Percentiles rank a stretch among this genome's conserved stretches.
These are phyloP conservation scores for Budorcas taxicolor DNA, from an alignment of 2,113 vertebrate species.

Conservation along the genomic window DNA sequence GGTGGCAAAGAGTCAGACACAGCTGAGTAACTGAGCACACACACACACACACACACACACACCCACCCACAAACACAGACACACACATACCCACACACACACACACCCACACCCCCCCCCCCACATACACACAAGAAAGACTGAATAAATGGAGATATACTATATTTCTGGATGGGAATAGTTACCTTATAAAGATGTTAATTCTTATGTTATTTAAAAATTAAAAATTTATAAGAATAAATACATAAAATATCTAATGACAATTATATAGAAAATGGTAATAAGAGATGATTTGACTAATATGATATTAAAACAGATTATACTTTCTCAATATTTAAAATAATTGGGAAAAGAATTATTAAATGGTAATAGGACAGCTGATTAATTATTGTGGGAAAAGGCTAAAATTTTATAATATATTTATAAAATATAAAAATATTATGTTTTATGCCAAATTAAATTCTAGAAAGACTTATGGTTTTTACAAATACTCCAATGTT, in stretches of 20 bases:
- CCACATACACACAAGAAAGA: not conserved
- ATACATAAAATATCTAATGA: not conserved
- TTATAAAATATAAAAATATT: not conserved
- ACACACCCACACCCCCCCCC: no score
- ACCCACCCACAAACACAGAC: accelerated
- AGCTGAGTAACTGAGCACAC: not conserved
- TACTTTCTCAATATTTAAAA: not conserved
- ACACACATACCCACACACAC: accelerated
- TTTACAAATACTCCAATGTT: not conserved
- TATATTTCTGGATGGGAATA: not conserved
- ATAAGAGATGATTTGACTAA: not conserved
- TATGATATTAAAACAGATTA: not conserved
- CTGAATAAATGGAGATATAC: not conserved
- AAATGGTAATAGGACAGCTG: not conserved
- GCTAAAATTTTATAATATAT: not conserved
- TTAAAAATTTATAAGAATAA: not conserved
- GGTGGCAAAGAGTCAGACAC: not conserved
- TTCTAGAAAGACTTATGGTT: not conserved
- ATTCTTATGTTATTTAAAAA: not conserved
- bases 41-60: accelerated
- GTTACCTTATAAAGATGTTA: not conserved
- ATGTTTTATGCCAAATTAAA: not conserved
- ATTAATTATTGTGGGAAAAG: not conserved
- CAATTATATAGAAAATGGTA: not conserved
- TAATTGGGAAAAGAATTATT: not conserved